A percentile compares a stretch with the other conserved stretches of the same genome.
phyloP scores from a whole-genome alignment of 2,113 vertebrate genomes.

The Rallus limicola region DNA sequence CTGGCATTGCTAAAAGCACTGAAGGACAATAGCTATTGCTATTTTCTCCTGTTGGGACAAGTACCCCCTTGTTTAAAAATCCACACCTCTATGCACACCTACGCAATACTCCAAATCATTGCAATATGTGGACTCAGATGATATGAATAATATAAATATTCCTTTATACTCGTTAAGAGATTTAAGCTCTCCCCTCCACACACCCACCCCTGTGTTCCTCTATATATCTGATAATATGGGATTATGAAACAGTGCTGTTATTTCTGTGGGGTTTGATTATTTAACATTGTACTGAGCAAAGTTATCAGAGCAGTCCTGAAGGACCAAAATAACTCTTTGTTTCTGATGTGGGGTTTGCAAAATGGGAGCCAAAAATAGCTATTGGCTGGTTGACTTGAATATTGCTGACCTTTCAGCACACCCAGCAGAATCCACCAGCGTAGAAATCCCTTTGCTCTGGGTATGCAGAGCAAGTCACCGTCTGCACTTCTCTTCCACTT shows the following conservation, averaged over 20 bases:
- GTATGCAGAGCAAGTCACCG: not conserved
- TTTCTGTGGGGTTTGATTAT: slow-evolving; percentile 61
- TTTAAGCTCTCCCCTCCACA: slow-evolving; percentile 7
- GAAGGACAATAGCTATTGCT: slow-evolving; percentile 2
- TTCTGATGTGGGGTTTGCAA: slow-evolving; percentile 40
- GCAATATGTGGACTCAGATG: slow-evolving; percentile 6
- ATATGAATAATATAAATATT: slow-evolving; percentile 40
- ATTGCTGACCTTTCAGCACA: slow-evolving; percentile 47
- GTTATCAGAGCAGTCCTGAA: slow-evolving; percentile 40
- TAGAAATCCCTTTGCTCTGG: not conserved
- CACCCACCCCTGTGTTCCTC: not conserved
- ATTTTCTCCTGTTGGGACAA: slow-evolving; percentile 49
- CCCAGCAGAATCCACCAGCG: not conserved
- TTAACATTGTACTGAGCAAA: slow-evolving; percentile 62
- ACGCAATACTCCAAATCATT: not conserved
- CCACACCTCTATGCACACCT: not conserved
- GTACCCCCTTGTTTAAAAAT: slow-evolving; percentile 14
- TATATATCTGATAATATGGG: slow-evolving; percentile 31
- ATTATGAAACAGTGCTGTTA: slow-evolving; percentile 20
- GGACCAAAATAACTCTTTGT: slow-evolving; percentile 68
- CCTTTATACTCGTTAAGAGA: not conserved
- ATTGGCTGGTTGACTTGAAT: slow-evolving; percentile 17
- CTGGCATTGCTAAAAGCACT: not conserved
- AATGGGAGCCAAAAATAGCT: slow-evolving; percentile 60
- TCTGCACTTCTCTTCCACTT: not conserved